Base-by-base conservation (phyloP, 2,797 vertebrate genomes). In the Coregonus suidteri region DNA sequence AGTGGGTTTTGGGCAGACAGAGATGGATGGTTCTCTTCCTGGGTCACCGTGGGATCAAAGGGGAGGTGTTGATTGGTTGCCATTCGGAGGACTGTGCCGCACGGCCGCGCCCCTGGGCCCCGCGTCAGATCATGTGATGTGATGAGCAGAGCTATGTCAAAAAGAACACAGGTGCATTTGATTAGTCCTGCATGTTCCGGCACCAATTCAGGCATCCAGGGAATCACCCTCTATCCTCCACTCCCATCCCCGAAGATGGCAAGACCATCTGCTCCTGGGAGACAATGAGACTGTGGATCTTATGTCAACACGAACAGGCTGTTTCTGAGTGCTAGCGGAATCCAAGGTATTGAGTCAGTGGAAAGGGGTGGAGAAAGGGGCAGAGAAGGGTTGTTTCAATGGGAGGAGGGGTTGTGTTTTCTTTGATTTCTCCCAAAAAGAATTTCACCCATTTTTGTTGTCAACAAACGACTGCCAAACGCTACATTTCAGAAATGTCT, bases 171-270 rank as follows among this genome's bases (percentile, higher is more conserved):
- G 93, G 91, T 93, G 92, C 90, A 34, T 91, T 83, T 88, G 91
- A 93, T 93, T 93, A 90, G 89, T 92, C 90, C 88, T 92, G 93
- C 92, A n/a, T 93, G 90, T 92, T 92, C 83, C 84, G 88, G 87
- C 88, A 88, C 90, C 91, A 90, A 91, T 92, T 88, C 86, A 86
- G 86, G 90, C 83, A 91, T 91, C 88, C 87, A 85, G 83, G 85
- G 87, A 92, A 87, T 89, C 70, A 81, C 84, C 84, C 82, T 84
- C 3, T 11, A 56, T 81, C 85, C 76, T 82, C 83, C 85, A 82
- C 85, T 85, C 90, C 89, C 65, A 74, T 84, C 59, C 34, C 34
- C 7, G 64, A 25, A 11, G 34, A 54, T 20, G 47, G 47, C 34
- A 79, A 89, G 90, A 90, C 88, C 91, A 91, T 92, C 91, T 92